Percentiles rank a stretch among this genome's conserved stretches.
These are phyloP conservation scores for Phoenicopterus ruber DNA, from an alignment of 2,113 vertebrate genomes.

Conservation along the genomic window DNA sequence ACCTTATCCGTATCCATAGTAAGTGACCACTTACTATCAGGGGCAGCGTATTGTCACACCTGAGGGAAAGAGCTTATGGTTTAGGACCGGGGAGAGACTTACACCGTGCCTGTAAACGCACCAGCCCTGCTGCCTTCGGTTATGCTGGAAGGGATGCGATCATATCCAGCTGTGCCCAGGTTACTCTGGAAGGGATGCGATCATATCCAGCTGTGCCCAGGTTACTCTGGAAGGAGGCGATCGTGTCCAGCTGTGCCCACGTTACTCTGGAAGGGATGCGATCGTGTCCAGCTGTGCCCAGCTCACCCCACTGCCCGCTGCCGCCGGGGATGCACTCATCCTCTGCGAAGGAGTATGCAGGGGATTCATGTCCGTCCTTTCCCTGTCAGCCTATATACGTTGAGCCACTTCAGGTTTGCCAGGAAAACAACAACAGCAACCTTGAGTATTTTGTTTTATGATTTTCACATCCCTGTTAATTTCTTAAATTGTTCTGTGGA, in stretches of 20 bases:
- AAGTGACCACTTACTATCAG: background rate
- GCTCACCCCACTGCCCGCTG: background rate
- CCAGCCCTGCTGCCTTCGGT: background rate
- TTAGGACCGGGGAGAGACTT: accelerated
- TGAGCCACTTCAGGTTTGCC: background rate
- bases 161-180: background rate
- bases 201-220: background rate
- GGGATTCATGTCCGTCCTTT: background rate
- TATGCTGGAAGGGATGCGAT: background rate
- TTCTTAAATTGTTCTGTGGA: background rate
- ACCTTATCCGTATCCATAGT: background rate
- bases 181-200: background rate
- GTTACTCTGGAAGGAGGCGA: background rate
- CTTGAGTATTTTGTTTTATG: background rate
- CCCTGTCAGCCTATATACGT: background rate
- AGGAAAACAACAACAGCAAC: background rate
- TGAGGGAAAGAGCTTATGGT: background rate
- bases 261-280: background rate
- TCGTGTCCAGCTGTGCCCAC: background rate
- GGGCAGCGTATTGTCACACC: background rate
- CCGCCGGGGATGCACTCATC: background rate
- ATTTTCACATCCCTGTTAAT: background rate
- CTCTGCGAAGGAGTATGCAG: background rate
- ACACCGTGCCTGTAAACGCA: background rate
- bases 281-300: no score